Evolutionary conservation across 2,113 vertebrate species (phyloP).

Genomic region (Steatornis caripensis): DNA sequence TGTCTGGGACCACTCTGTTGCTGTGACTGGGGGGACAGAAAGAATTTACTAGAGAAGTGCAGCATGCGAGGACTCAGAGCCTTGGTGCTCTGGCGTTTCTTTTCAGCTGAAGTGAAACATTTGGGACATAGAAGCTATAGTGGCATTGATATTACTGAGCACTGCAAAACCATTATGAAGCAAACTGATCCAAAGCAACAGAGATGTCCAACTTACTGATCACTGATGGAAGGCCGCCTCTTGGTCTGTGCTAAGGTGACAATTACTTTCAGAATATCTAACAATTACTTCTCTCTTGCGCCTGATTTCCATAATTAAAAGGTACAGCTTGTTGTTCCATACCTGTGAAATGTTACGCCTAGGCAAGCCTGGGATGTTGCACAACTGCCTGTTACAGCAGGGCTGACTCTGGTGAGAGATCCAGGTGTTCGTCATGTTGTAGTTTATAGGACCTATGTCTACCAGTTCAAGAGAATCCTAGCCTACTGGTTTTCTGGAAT

Average conservation of each 20-base stretch:
- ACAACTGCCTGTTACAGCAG: background rate
- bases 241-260: background rate
- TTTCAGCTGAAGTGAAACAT: background rate
- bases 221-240: background rate
- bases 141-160: background rate
- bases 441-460: background rate
- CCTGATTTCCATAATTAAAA: background rate
- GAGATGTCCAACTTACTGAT: background rate
- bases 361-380: background rate
- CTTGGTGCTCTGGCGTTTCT: background rate
- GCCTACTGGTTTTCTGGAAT: background rate
- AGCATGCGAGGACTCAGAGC: background rate
- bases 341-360: background rate
- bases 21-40: background rate
- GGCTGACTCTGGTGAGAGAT: background rate
- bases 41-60: background rate
- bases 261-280: background rate
- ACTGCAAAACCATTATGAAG: background rate
- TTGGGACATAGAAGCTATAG: background rate
- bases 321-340: background rate
- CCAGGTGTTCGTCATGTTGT: background rate
- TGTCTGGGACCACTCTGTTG: background rate
- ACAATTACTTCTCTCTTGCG: background rate
- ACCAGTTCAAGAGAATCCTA: background rate
- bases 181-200: background rate